phyloP scores from a whole-genome alignment of 2,113 vertebrate genomes.

The Pachypanchax playfairii region DNA sequence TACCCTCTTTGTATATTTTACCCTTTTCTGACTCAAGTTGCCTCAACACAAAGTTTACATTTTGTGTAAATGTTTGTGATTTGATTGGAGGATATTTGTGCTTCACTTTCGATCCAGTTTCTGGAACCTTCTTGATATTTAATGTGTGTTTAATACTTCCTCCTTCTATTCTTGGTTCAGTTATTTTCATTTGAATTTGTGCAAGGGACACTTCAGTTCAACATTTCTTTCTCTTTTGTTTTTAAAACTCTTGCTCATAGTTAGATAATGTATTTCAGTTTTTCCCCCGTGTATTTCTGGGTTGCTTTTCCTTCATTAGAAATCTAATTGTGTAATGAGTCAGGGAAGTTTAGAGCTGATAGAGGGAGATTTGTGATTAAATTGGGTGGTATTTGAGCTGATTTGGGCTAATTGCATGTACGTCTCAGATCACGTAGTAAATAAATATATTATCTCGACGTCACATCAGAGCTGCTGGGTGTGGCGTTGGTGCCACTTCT shows the following conservation, averaged over 20 bases:
- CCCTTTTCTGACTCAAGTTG: conserved; percentile 22
- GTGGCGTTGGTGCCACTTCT: conserved; percentile 25
- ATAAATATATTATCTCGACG: conserved; percentile 27
- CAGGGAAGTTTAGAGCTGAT: conserved; percentile 19
- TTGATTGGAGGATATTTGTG: conserved; percentile 2
- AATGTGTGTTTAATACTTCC: conserved; percentile 3
- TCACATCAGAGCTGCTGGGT: conserved; percentile 29
- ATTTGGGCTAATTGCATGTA: conserved; percentile 12
- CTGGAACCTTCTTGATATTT: conserved; percentile 23
- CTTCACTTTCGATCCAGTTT: conserved; percentile 15
- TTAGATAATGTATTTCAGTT: conserved; percentile 42
- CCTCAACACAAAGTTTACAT: conserved; percentile 39
- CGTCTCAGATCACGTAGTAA: conserved; percentile 31
- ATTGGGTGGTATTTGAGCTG: conserved; percentile 15
- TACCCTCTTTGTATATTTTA: conserved; percentile 44
- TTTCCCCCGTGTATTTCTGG: conserved; percentile 3
- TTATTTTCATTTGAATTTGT: conserved; percentile 64
- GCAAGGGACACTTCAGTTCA: conserved; percentile 30
- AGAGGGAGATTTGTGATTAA: conserved; percentile 21
- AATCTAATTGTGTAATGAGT: conserved; percentile 18
- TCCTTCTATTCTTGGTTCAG: conserved; percentile 25
- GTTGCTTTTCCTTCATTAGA: background rate
- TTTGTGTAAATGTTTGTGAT: background rate
- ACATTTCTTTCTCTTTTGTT: conserved; percentile 37
- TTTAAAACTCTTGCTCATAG: conserved; percentile 14